phyloP scores from a whole-genome alignment of 2,888 invertebrate genomes.

The Odontothrips loti region DNA sequence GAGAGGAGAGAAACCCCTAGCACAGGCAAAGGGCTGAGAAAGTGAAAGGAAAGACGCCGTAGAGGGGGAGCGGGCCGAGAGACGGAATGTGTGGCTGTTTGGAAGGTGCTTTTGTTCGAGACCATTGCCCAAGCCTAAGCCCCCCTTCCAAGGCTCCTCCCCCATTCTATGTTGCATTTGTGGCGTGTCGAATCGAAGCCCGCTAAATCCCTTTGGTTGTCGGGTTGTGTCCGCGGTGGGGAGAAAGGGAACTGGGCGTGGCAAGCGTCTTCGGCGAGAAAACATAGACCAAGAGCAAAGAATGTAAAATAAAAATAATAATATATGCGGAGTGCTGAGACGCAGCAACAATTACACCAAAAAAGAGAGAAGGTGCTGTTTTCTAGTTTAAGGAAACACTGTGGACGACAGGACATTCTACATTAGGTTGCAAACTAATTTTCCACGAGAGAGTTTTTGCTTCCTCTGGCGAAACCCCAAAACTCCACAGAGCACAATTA shows the following conservation, averaged over 20 bases:
- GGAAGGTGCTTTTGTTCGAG: slow-evolving; percentile 24
- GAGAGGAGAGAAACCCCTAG: neutral
- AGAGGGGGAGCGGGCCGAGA: neutral
- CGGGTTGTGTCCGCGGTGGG: slow-evolving; percentile 12
- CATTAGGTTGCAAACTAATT: too few species aligned
- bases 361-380: too few species aligned
- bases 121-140: slow-evolving; percentile 8
- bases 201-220: slow-evolving; percentile 24
- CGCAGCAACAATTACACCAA: too few species aligned
- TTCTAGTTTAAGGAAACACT: too few species aligned
- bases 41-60: neutral
- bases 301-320: too few species aligned
- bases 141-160: too few species aligned
- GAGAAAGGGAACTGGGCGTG: neutral
- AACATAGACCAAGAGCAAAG: too few species aligned
- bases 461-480: too few species aligned
- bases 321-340: too few species aligned
- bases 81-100: slow-evolving; percentile 19
- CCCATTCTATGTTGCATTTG: neutral
- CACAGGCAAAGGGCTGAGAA: neutral
- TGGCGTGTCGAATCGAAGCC: slow-evolving; percentile 23
- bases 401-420: too few species aligned
- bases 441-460: too few species aligned
- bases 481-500: neutral
- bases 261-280: too few species aligned